Base-by-base conservation (phyloP, 2,888 invertebrate genomes). In the Eretmocerus hayati region DNA sequence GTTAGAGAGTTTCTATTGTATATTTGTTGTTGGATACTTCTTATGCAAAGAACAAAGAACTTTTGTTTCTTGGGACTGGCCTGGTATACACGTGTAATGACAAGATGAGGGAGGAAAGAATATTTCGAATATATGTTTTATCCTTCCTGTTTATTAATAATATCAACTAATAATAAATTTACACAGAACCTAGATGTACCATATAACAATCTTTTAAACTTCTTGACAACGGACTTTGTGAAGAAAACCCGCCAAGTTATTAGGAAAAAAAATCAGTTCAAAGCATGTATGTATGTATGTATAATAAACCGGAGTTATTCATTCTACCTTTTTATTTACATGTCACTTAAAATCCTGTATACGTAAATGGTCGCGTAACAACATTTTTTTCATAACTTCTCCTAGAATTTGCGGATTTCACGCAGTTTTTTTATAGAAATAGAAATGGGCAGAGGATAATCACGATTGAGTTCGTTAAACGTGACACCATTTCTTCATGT, bases 121-220 rank as follows among this genome's bases (percentile, higher is more conserved):
- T n/a, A n/a, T n/a, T n/a, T n/a, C n/a, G n/a, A n/a, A n/a, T n/a
- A n/a, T n/a, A n/a, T n/a, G n/a, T n/a, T n/a, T n/a, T n/a, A n/a
- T n/a, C n/a, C n/a, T n/a, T n/a, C n/a, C n/a, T n/a, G n/a, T n/a
- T n/a, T n/a, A n/a, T n/a, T n/a, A n/a, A n/a, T n/a, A n/a, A 59
- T 65, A 60, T 49, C 41, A 54, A 54, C 51, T 54, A 51, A 54
- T 54, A 48, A 54, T 54, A 54, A 54, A 50, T 58, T 61, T 65
- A 65, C 66, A 67, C 66, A 67, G 61, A 65, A 66, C 65, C 61
- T 66, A 64, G 60, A 59, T 52, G 45, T 46, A 57, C 60, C 65
- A 65, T 58, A 58, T 64, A 66, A 64, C 62, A 64, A 66, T 59
- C 61, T 62, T 62, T 62, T 59, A 57, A 62, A 61, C 61, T 41